Evolutionary conservation across 2,888 invertebrate genomes (phyloP).

Genomic region (Penaeus monodon): DNA sequence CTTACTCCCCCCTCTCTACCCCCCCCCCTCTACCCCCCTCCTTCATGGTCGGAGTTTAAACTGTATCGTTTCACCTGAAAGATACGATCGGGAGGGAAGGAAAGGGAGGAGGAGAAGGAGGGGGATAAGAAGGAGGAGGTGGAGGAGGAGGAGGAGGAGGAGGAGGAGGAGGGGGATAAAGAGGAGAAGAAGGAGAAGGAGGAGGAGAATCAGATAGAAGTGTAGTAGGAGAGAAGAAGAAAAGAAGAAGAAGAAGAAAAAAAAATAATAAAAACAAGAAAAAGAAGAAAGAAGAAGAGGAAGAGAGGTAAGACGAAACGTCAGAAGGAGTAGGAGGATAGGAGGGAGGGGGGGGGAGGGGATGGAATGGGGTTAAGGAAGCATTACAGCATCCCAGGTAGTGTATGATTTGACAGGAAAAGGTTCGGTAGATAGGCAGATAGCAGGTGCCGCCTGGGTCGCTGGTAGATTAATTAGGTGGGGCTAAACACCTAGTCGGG

Average conservation of each 20-base stretch:
- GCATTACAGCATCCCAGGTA: neutral
- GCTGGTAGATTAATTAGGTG: too few relatives aligned
- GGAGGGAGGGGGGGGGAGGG: neutral
- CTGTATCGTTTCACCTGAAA: too few relatives aligned
- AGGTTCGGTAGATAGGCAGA: neutral
- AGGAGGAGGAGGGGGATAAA: neutral
- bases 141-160: slow-evolving; percentile 5
- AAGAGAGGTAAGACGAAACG: too few relatives aligned
- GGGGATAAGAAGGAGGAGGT: neutral
- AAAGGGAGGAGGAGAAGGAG: neutral
- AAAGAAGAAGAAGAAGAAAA: neutral
- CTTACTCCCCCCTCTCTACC: neutral
- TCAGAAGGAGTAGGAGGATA: too few relatives aligned
- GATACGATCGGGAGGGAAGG: neutral
- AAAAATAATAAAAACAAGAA: too few relatives aligned
- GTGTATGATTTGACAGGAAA: neutral
- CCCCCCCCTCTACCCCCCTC: neutral
- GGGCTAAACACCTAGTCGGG: neutral
- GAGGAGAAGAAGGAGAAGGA: neutral
- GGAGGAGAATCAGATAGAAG: too few relatives aligned
- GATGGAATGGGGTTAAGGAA: neutral
- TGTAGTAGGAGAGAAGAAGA: neutral
- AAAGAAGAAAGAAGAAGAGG: too few relatives aligned
- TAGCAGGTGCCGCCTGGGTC: too few relatives aligned
- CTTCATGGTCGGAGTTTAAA: neutral